Conservation (phyloP, 2,113 vertebrate species). For the zebrafish (Danio rerio) region GRCz12tu NC_133190.1:34868001-34868500, state of each 20-base stretch:
- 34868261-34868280: background rate
- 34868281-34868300: slow-evolving; percentile 66
- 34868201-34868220: background rate
- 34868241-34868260: background rate
- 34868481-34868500: no score
- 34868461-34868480: no score
- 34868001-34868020: slow-evolving; percentile 3
- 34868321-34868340: slow-evolving; percentile 75
- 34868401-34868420: slow-evolving; percentile 96
- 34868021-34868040: slow-evolving; percentile 9
- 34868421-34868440: background rate
- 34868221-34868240: background rate
- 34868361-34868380: slow-evolving; percentile 94
- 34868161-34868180: background rate
- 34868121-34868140: background rate
- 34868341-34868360: slow-evolving; percentile 83
- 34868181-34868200: background rate
- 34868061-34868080: background rate
- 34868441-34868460: no score
- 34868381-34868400: slow-evolving; percentile 95
- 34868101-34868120: background rate
- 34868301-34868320: slow-evolving; percentile 85
- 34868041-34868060: background rate
- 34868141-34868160: background rate
- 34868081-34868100: background rate